Evolutionary conservation across 2,113 vertebrate genomes (phyloP), one percentile per base, ranked within the genome.

Genomic region (Macrotis lagotis): DNA sequence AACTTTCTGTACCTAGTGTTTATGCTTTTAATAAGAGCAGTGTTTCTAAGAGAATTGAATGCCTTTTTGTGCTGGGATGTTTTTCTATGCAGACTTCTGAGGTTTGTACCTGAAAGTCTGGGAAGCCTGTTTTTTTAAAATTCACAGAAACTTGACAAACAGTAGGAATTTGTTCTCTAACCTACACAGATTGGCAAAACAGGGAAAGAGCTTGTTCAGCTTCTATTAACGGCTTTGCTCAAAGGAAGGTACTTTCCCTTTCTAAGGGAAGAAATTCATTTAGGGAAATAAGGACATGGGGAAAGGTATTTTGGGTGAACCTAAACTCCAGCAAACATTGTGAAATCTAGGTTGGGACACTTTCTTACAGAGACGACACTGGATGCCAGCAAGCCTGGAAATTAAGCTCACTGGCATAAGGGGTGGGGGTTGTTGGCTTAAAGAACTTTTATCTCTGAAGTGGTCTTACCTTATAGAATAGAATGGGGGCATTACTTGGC

Each of bases 21-120:
- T 96, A 97, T 95, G 94, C n/a, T 59, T 97, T 96, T 97, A 95
- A 94, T 92, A 96, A 97, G 95, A 95, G 91, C 92, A 92, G 88
- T 95, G 96, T 96, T 97, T 97, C 95, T 93, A 96, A 96, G 91
- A 93, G 96, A 96, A 95, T 95, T 96, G 95, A 97, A 98, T 95
- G 96, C 94, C 93, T 96, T 96, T 96, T 97, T 97, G 96, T 98
- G 74, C 91, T 96, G 28, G n/a, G 52, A 90, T 89, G 93, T 97
- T 97, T 97, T 98, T 95, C 93, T 98, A 53, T 94, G 95, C 93
- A 90, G 94, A 49, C 90, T 89, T 96, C 94, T 96, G 88, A 96
- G 89, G 96, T 97, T 96, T 96, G 91, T 96, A 92, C 90, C 59
- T 97, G 92, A 50, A 95, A 96, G 95, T 96, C 97, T 97, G 95